Percentiles rank a stretch among this genome's conserved stretches.
Conservation (phyloP, 2,797 vertebrate species). For the Coccyzus lansbergi region DNA sequence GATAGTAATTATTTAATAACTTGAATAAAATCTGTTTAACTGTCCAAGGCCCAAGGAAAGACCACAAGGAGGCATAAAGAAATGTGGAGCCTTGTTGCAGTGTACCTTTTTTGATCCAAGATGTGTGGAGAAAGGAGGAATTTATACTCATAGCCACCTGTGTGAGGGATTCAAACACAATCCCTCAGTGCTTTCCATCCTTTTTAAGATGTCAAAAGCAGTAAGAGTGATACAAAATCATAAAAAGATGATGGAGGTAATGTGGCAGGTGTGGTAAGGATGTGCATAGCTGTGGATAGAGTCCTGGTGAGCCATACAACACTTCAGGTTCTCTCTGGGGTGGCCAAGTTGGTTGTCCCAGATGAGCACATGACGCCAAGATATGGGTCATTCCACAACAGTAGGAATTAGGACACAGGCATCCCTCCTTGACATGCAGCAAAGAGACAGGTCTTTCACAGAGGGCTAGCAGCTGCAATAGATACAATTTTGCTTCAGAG, state of each 20-base stretch:
- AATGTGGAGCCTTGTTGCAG: not conserved
- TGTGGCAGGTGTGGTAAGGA: not conserved
- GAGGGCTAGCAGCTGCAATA: not conserved
- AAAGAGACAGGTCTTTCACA: not conserved
- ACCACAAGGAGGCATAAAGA: not conserved
- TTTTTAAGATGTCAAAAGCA: not conserved
- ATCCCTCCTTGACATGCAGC: not conserved
- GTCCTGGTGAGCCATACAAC: not conserved
- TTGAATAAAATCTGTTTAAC: not conserved
- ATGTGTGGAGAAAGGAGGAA: not conserved
- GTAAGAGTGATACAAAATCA: not conserved
- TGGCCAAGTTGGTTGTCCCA: not conserved
- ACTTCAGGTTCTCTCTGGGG: not conserved
- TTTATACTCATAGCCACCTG: not conserved
- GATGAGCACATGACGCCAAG: rapidly evolving
- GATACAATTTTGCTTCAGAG: not conserved
- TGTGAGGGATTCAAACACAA: not conserved
- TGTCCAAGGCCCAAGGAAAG: not conserved
- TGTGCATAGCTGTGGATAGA: not conserved
- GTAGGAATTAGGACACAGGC: too few relatives aligned
- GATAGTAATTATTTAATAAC: not conserved
- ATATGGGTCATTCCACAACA: not conserved
- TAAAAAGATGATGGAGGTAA: rapidly evolving
- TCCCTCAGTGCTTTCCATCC: not conserved
- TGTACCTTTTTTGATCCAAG: not conserved